phyloP scores from a whole-genome alignment of 2,888 invertebrate species.

The Creontiades dilutus region DNA sequence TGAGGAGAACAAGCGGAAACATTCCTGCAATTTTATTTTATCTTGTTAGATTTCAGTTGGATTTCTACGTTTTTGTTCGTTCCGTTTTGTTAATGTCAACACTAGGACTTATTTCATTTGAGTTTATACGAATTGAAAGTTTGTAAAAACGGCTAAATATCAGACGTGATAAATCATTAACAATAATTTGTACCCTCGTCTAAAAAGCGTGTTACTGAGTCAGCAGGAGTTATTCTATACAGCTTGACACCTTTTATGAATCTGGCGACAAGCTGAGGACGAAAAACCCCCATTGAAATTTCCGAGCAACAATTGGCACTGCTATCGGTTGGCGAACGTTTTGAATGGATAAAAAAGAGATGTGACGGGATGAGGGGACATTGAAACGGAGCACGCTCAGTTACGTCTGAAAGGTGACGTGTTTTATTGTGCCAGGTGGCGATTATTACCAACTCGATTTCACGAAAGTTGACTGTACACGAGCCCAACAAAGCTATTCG shows the following conservation, averaged over 20 bases:
- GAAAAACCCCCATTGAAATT: background rate
- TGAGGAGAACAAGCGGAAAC: too few relatives aligned
- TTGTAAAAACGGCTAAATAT: too few relatives aligned
- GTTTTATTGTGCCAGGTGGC: background rate
- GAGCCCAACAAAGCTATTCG: background rate
- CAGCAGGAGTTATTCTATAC: background rate
- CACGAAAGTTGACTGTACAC: background rate
- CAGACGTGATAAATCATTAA: too few relatives aligned
- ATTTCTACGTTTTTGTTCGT: too few relatives aligned
- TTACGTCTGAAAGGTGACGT: background rate
- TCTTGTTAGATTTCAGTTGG: too few relatives aligned
- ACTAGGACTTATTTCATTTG: too few relatives aligned
- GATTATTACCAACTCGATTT: background rate
- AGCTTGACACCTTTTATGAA: background rate
- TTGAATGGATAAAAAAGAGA: conserved; percentile 21
- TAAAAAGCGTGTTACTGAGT: too few relatives aligned
- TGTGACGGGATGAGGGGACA: background rate
- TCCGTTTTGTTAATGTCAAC: too few relatives aligned
- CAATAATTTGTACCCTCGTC: too few relatives aligned
- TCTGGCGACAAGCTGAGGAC: background rate
- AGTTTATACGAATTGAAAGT: too few relatives aligned
- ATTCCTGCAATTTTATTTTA: too few relatives aligned
- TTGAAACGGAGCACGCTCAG: background rate
- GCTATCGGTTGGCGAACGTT: background rate
- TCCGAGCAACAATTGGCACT: background rate